These are phyloP conservation scores for Sciaenops ocellatus DNA, from an alignment of 2,797 vertebrate species.

Conservation along the genomic window DNA sequence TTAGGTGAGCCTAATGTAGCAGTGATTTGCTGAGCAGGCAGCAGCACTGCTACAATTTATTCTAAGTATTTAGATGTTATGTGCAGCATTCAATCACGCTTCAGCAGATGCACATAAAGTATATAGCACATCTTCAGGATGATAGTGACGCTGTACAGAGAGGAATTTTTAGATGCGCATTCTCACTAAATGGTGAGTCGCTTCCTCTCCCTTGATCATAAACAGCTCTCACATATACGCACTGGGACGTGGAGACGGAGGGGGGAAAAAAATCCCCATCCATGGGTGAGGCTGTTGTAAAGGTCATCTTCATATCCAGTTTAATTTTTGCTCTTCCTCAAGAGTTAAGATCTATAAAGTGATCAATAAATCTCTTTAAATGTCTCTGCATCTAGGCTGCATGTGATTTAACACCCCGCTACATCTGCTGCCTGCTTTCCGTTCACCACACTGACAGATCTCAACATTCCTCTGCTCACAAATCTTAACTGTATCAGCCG, in stretches of 20 bases:
- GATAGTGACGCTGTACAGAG: slow-evolving; percentile 43
- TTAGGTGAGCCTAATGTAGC: slow-evolving; percentile 81
- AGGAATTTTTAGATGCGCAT: slow-evolving; percentile 51
- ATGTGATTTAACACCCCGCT: slow-evolving; percentile 79
- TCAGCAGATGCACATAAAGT: slow-evolving; percentile 65
- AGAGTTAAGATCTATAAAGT: slow-evolving; percentile 85
- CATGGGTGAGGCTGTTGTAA: slow-evolving; percentile 74
- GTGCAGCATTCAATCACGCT: slow-evolving; percentile 70
- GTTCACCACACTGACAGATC: slow-evolving; percentile 51
- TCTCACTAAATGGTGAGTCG: slow-evolving; percentile 67
- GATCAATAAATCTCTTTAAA: slow-evolving; percentile 88
- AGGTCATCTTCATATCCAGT: slow-evolving; percentile 83
- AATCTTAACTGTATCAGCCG: slow-evolving; percentile 40
- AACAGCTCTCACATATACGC: slow-evolving; percentile 46
- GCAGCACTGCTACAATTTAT: slow-evolving; percentile 78
- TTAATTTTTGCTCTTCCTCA: slow-evolving; percentile 82
- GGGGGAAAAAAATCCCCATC: slow-evolving; percentile 37
- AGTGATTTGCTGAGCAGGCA: slow-evolving; percentile 84
- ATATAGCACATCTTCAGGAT: slow-evolving; percentile 58
- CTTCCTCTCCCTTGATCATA: slow-evolving; percentile 49
- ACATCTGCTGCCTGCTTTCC: slow-evolving; percentile 53
- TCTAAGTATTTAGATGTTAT: slow-evolving; percentile 80
- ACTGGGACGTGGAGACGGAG: slow-evolving; percentile 16
- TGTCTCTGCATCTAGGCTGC: slow-evolving; percentile 74
- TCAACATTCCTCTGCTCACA: slow-evolving; percentile 45